Evolutionary conservation across 2,888 invertebrate genomes (phyloP).

Genomic region (Nomada lathburiana): DNA sequence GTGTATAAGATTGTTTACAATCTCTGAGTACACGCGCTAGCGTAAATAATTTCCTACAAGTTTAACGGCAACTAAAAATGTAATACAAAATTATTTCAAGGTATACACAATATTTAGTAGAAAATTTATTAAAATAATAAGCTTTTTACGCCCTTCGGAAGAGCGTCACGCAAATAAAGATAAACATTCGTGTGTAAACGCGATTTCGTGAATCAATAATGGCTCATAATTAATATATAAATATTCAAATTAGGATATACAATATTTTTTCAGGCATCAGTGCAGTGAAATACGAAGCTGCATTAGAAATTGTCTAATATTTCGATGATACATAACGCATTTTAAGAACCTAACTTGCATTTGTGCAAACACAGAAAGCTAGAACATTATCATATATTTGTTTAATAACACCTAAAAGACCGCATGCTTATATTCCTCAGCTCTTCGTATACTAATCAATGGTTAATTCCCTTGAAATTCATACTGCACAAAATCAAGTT

Average conservation of each 20-base stretch:
- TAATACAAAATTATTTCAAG: not conserved
- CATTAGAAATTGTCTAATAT: slow-evolving; percentile 14
- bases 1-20: slow-evolving; percentile 50
- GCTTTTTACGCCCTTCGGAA: slow-evolving; percentile 6
- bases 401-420: slow-evolving; percentile 22
- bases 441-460: slow-evolving; percentile 23
- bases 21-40: slow-evolving; percentile 28
- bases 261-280: slow-evolving; percentile 1
- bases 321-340: not conserved
- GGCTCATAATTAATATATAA: slow-evolving; percentile 15
- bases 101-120: slow-evolving; percentile 3
- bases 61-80: slow-evolving; percentile 18
- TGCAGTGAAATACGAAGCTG: slow-evolving; percentile 22
- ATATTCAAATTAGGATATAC: slow-evolving; percentile 9
- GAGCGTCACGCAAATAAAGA: not conserved
- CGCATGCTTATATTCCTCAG: not conserved
- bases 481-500: not conserved
- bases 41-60: slow-evolving; percentile 21
- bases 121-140: slow-evolving; percentile 21
- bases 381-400: slow-evolving; percentile 3
- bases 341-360: slow-evolving; percentile 20
- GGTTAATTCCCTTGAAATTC: slow-evolving; percentile 22
- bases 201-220: slow-evolving; percentile 8
- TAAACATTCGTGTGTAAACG: slow-evolving; percentile 21
- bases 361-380: slow-evolving; percentile 35